Evolutionary conservation across 2,888 invertebrate species (phyloP), one percentile per base, ranked within the genome.

Genomic region (Agonum fuliginosum): DNA sequence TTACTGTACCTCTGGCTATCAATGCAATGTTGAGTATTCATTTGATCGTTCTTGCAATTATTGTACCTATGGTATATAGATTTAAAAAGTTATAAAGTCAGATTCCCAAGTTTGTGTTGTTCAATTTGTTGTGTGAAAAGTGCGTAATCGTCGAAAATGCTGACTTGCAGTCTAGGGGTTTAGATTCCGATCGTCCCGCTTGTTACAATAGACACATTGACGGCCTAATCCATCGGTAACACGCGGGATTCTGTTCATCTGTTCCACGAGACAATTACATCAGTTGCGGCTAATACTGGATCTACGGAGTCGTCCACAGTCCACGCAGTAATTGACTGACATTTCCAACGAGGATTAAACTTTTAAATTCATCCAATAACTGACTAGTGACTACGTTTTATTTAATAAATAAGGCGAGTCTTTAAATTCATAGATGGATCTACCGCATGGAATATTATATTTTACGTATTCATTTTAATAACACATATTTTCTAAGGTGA

Each of bases 201-300:
- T 46, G 70, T 70, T 70, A 70, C 70, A 70, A 70, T 70, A 17
- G 73, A 73, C 73, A 73, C 41, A 73, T 73, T 73, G 73, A 73
- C 72, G 54, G 34, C 30, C 73, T 73, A 73, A 73, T 73, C 58
- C 54, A 58, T 73, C 73, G 14, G 54, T 73, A 73, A 73, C 58
- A 72, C 27, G 58, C 34, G 41, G 73, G 54, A 58, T 54, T 54
- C 46, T 70, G 70, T 65, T 54, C 48, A 3, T 8, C n/a, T n/a
- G n/a, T 54, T 20, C 41, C 17, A 41, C 37, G 54, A 54, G 73
- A 41, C 73, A 73, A 73, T 73, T 73, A 58, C 73, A 73, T 22
- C 54, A 17, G 1, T 27, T 37, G 37, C 37, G 37, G 37, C n/a
- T 1, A 12, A n/a, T n/a, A 1, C 37, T 1, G 37, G 37, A n/a